Base-by-base conservation (phyloP, 2,113 vertebrate genomes). In the Dipodomys ordii region DNA sequence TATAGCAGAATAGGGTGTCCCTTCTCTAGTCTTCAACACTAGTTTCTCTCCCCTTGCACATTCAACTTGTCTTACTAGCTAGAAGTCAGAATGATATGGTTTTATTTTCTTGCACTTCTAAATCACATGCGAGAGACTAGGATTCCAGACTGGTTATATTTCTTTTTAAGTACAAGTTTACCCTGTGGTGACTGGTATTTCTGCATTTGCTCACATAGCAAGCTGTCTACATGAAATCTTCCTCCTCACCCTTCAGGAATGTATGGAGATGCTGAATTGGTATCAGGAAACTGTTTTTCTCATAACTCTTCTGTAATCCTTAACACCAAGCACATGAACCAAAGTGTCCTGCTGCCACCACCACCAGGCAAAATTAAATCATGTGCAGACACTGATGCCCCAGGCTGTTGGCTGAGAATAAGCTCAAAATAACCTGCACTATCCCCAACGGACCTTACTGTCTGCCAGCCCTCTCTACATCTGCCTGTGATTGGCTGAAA, bases 361-460 rank as follows among this genome's bases (percentile, higher is more conserved):
- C 44, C 71, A 84, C 67, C 35, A 80, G 74, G 72, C 23, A 94
- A 95, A 96, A 96, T 15, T 83, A 73, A 92, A 95, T 93, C 80
- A 83, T 92, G 90, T 94, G 79, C 67, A 96, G 91, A 92, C 27
- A 91, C 25, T 4, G 65, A 87, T 0, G 25, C 49, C 53, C 88
- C 53, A 94, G 62, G 80, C 81, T 92, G 35, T 72, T 95, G 60
- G 32, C 92, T 96, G 94, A 97, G 83, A 95, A 94, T 87, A 87
- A 79, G 35, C 30, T 91, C 64, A 93, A 95, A 94, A 95, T 96
- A 95, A 65, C 86, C 64, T 73, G 49, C 8, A 65, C 22, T 92
- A 86, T 95, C 44, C 83, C 83, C 85, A 78, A 35, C 0, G 10
- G 83, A 86, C 64, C 46, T 79, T 87, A 68, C 46, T 90, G 68